phyloP scores from a whole-genome alignment of 2,888 invertebrate species.

The Plebejus melissa region DNA sequence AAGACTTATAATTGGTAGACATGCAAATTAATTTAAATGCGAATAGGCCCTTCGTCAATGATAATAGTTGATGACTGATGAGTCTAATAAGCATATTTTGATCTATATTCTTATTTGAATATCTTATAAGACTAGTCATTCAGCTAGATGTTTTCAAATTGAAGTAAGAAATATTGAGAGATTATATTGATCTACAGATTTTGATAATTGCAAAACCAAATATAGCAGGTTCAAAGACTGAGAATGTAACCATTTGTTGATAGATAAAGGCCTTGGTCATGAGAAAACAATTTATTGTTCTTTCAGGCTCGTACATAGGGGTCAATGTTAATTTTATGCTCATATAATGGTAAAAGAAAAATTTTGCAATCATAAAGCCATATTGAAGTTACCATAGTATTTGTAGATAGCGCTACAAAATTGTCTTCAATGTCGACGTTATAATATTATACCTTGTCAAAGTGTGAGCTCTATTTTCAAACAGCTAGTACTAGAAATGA shows the following conservation, averaged over 20 bases:
- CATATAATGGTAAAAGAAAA: background rate
- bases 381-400: background rate
- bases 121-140: background rate
- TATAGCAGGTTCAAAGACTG: background rate
- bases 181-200: background rate
- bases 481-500: background rate
- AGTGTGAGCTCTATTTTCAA: background rate
- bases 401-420: background rate
- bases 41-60: no score
- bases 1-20: no score
- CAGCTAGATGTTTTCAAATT: background rate
- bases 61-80: no score
- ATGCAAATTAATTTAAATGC: no score
- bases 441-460: background rate
- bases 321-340: background rate
- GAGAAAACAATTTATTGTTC: background rate
- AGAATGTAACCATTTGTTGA: background rate
- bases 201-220: background rate
- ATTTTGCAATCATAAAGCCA: background rate
- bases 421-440: background rate
- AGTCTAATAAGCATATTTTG: no score
- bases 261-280: background rate
- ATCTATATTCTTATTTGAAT: background rate
- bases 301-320: background rate
- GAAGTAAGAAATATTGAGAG: background rate